These are phyloP conservation scores for Otis tarda DNA, from an alignment of 2,113 vertebrate species.

Conservation along the genomic window DNA sequence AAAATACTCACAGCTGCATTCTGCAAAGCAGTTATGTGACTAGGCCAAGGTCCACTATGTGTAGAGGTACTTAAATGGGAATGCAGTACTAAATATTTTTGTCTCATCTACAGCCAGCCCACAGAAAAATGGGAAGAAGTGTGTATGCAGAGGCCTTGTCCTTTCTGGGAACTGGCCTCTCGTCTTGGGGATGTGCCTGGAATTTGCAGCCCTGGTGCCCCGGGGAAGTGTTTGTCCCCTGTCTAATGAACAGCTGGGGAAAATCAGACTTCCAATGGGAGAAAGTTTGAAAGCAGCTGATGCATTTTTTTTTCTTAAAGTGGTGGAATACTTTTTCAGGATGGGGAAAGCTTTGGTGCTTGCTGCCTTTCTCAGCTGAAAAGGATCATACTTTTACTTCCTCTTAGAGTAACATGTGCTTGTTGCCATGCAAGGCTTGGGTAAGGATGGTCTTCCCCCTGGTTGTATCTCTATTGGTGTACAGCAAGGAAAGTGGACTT, in stretches of 20 bases:
- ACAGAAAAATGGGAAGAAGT: not conserved
- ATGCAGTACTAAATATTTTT: not conserved
- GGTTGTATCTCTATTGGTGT: not conserved
- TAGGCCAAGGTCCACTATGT: not conserved
- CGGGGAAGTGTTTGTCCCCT: not conserved
- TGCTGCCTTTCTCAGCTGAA: not conserved
- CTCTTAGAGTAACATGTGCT: accelerated
- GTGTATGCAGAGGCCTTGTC: not conserved
- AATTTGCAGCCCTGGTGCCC: not conserved
- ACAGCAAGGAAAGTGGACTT: not conserved
- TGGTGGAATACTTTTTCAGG: not conserved
- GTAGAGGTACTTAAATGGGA: not conserved
- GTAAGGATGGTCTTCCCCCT: not conserved
- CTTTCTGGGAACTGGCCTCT: not conserved
- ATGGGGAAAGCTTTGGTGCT: not conserved
- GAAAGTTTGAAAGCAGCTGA: not conserved
- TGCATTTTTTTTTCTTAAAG: not conserved
- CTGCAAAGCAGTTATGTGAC: not conserved
- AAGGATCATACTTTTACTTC: not conserved
- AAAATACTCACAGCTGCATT: not conserved
- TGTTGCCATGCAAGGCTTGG: not conserved
- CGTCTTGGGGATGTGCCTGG: not conserved
- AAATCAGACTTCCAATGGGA: not conserved
- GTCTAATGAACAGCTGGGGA: not conserved
- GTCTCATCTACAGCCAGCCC: not conserved